A percentile compares a stretch with the other conserved stretches of the same genome.
Evolutionary conservation across 2,113 vertebrate genomes (phyloP).

Genomic region (Propithecus coquereli): DNA sequence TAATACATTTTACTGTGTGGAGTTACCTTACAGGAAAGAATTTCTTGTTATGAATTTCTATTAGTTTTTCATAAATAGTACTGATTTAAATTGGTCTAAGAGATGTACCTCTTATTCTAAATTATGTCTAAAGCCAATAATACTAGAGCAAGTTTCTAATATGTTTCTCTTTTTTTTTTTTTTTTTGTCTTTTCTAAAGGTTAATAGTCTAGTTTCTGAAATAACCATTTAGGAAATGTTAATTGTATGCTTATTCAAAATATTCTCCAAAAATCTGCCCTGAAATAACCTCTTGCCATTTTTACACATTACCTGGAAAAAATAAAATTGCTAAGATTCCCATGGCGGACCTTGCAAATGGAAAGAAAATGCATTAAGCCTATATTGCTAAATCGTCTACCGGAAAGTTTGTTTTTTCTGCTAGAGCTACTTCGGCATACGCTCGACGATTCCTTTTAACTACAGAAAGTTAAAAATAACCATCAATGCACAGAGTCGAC

Average conservation of each 20-base stretch:
- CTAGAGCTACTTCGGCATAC: not conserved
- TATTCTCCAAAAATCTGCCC: constrained; percentile 42
- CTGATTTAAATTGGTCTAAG: not conserved
- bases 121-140: constrained; percentile 25
- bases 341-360: not conserved
- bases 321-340: constrained; percentile 7
- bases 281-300: constrained; percentile 57
- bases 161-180: not conserved
- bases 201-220: constrained; percentile 63
- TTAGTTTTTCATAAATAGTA: not conserved
- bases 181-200: constrained; percentile 53
- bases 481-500: not conserved
- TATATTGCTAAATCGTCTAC: not conserved
- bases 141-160: not conserved
- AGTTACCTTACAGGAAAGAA: not conserved
- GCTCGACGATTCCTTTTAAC: not conserved
- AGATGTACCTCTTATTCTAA: constrained; percentile 23
- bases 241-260: constrained; percentile 62
- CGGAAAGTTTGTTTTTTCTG: not conserved
- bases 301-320: constrained; percentile 3
- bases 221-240: constrained; percentile 68
- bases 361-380: not conserved
- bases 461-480: constrained; percentile 41
- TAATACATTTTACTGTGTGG: not conserved
- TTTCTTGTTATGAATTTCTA: not conserved